A percentile compares a stretch with the other conserved stretches of the same genome.
Evolutionary conservation across 2,888 invertebrate species (phyloP).

Genomic region (Ariolimax columbianus): DNA sequence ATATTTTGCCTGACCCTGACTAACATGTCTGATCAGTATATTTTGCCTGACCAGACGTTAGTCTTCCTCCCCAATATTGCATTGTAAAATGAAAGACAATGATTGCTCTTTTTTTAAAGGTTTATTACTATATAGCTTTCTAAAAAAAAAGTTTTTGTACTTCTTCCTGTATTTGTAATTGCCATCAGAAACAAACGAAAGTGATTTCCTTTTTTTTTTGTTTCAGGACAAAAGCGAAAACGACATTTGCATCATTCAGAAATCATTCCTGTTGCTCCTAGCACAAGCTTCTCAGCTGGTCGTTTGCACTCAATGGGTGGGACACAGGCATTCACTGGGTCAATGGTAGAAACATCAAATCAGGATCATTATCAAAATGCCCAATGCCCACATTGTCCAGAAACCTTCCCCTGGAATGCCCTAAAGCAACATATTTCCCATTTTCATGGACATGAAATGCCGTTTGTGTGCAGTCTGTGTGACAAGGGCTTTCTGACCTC

Average conservation of each 20-base stretch:
- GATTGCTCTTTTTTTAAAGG: too few relatives aligned
- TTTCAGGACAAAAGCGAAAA: conserved; percentile 29
- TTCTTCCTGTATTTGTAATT: too few relatives aligned
- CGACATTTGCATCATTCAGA: conserved; percentile 6
- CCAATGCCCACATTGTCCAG: conserved; percentile 36
- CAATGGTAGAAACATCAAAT: conserved; percentile 20
- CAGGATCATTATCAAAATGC: conserved; percentile 14
- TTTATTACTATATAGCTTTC: too few relatives aligned
- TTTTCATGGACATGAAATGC: conserved; percentile 41
- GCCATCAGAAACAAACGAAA: not conserved
- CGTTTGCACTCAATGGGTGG: not conserved
- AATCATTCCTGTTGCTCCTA: not conserved
- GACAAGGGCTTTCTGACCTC: conserved; percentile 41
- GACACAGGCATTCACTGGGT: not conserved
- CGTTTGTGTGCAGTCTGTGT: conserved; percentile 43
- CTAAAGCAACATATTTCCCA: conserved; percentile 34
- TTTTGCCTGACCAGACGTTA: too few relatives aligned
- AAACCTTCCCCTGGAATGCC: conserved; percentile 20
- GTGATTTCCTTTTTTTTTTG: conserved; percentile 13
- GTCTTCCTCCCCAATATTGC: too few relatives aligned
- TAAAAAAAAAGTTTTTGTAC: too few relatives aligned
- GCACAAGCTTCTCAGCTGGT: conserved; percentile 2
- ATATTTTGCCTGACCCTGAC: too few relatives aligned
- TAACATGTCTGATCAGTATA: too few relatives aligned
- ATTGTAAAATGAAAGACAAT: too few relatives aligned